Evolutionary conservation across 1,140 invertebrate genomes (phyloP), one percentile per base, ranked within the genome.

Genomic region (Apis laboriosa): DNA sequence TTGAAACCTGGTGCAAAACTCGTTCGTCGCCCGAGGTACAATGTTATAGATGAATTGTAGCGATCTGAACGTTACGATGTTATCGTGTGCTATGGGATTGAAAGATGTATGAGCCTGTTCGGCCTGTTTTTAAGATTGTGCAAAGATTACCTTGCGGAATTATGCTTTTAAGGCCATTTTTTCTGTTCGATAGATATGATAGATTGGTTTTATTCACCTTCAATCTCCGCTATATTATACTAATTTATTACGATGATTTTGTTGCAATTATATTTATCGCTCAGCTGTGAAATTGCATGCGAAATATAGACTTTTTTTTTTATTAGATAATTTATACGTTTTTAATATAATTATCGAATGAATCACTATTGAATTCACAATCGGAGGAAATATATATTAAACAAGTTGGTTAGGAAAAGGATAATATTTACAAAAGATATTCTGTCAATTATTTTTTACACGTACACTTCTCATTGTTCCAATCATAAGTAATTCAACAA

Each of bases 11-110:
- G 28, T 8, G 55, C 55, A 58, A 43, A 73, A 73, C 70, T 72
- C 51, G 55, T 58, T 73, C 71, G 71, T 73, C 58, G 71, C 71
- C 71, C 55, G 24, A n/a, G 71, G 71, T 73, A 34, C 55, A 73
- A 56, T 43, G 53, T 56, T 73, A 58, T 73, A 58, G 71, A 43
- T 73, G 71, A 73, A 73, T 73, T 43, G 71, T 58, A 21, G 71
- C 71, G 71, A 73, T 73, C 58, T 58, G 55, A 43, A 43, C 71
- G 19, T 28, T n/a, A 21, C 28, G 71, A 73, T 73, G 28, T 73
- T 73, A 73, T 73, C 71, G 71, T 9, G 0, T 1, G 3, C 21
- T 7, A n/a, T 12, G n/a, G 67, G 71, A 73, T 73, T 73, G 71
- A 73, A 73, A 73, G 71, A 73, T 58, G 71, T 58, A 73, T n/a